Percentiles rank a stretch among this genome's conserved stretches.
These are phyloP conservation scores for Pseudococcus jackbeardsleyi DNA, from an alignment of 2,888 invertebrate genomes.

Conservation along the genomic window DNA sequence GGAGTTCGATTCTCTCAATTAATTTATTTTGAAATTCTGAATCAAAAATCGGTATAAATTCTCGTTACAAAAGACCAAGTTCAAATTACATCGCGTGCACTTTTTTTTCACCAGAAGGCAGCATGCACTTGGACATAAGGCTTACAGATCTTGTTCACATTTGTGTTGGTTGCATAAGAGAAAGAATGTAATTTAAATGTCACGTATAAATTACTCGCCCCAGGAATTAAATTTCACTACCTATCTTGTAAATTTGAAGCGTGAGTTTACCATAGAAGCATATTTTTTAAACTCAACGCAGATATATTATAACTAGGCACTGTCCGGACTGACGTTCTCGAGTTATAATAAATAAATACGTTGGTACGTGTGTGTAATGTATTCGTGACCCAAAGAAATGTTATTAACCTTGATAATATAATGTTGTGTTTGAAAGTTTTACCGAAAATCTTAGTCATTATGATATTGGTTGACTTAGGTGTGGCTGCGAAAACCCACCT, in stretches of 20 bases:
- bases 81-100: neutral
- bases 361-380: neutral
- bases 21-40: neutral
- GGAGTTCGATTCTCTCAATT: neutral
- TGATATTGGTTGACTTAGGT: neutral
- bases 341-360: constrained; percentile 8
- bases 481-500: neutral
- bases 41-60: neutral
- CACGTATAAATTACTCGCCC: constrained; percentile 1
- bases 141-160: neutral
- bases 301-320: neutral
- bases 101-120: neutral
- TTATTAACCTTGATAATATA: constrained; percentile 2
- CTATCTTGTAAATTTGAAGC: constrained; percentile 4
- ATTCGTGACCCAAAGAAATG: constrained; percentile 16
- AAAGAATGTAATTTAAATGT: constrained; percentile 1
- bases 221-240: constrained; percentile 10
- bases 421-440: neutral
- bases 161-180: neutral
- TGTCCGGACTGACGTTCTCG: neutral
- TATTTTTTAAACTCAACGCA: neutral
- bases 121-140: neutral
- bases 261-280: neutral
- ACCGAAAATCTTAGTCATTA: constrained; percentile 1
- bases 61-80: neutral